Evolutionary conservation across 2,113 vertebrate species (phyloP).

Genomic region (Rattus rattus): DNA sequence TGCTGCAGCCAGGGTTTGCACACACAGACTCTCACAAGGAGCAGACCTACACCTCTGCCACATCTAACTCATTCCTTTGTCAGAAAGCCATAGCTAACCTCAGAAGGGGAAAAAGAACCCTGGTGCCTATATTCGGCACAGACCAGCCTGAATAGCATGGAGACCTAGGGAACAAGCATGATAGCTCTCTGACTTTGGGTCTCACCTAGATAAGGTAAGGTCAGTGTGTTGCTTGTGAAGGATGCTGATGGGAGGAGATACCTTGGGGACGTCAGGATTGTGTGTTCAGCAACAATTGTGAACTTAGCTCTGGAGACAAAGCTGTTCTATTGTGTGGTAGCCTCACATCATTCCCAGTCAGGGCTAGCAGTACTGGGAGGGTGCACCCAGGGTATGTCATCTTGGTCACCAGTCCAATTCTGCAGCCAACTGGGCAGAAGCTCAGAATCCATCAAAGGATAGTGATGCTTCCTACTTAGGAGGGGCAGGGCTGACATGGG

Average conservation of each 20-base stretch:
- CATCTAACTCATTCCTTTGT: neutral
- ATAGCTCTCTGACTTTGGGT: neutral
- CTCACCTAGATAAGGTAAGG: neutral
- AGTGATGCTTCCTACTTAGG: neutral
- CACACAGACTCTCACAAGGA: neutral
- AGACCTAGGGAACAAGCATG: neutral
- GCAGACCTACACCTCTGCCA: neutral
- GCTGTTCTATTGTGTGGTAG: neutral
- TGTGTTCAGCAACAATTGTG: neutral
- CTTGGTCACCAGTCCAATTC: too few species aligned
- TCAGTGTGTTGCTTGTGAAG: neutral
- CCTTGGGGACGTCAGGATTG: neutral
- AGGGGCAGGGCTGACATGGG: neutral
- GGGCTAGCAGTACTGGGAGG: neutral
- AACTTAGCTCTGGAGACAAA: too few species aligned
- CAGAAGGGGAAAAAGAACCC: neutral
- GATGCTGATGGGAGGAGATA: fast-evolving
- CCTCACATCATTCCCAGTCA: too few species aligned
- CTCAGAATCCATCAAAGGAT: neutral
- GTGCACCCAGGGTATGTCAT: too few species aligned
- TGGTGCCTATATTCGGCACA: too few species aligned
- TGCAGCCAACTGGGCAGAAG: neutral
- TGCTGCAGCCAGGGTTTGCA: neutral
- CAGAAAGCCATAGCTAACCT: neutral
- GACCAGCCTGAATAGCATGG: too few species aligned